These are phyloP conservation scores for Toxostoma redivivum DNA, from an alignment of 2,113 vertebrate species.

Conservation along the genomic window DNA sequence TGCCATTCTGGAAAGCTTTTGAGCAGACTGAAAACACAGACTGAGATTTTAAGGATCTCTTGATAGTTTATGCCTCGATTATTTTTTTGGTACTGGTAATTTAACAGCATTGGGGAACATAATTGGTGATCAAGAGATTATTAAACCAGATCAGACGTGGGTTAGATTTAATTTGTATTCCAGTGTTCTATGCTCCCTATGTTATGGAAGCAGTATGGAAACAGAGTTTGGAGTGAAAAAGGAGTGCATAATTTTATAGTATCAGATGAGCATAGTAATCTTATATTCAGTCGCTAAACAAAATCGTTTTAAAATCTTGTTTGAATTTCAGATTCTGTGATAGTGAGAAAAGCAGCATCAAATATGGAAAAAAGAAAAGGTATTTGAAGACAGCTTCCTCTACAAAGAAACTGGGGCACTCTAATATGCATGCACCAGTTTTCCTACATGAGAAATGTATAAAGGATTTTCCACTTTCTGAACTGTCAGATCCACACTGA, in stretches of 20 bases:
- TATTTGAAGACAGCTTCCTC: background rate
- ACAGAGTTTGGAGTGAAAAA: background rate
- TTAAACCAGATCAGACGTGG: background rate
- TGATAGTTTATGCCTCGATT: background rate
- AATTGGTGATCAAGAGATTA: background rate
- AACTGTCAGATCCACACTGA: slow-evolving; percentile 46
- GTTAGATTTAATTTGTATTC: background rate
- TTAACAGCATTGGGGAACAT: background rate
- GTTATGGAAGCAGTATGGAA: background rate
- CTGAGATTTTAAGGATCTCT: background rate
- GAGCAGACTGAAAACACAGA: background rate
- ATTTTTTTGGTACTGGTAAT: background rate
- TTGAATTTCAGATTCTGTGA: background rate
- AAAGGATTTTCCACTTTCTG: slow-evolving; percentile 32
- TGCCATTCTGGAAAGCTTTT: background rate
- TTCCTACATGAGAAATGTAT: slow-evolving; percentile 1
- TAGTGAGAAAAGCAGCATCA: background rate
- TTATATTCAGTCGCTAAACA: background rate
- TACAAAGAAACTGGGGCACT: slow-evolving; percentile 22
- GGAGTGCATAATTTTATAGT: background rate
- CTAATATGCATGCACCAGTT: slow-evolving; percentile 36
- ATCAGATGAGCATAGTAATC: background rate
- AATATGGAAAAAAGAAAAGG: background rate
- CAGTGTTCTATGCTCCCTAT: rapidly evolving
- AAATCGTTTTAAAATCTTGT: background rate